Evolutionary conservation across 2,113 vertebrate genomes (phyloP).

Genomic region (Alligator mississippiensis): DNA sequence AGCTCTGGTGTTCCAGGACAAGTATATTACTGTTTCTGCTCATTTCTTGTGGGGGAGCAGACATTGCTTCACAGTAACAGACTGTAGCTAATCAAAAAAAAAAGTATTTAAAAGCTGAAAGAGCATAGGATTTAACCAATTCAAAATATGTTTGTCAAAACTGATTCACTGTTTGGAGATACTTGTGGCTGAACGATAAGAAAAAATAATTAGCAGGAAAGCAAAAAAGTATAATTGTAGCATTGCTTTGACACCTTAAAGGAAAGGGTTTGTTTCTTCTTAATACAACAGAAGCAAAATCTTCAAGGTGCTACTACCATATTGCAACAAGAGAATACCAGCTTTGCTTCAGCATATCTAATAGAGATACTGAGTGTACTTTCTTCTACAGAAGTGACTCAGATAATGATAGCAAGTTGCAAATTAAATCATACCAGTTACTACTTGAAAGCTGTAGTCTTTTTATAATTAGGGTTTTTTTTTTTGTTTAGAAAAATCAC

Average conservation of each 20-base stretch:
- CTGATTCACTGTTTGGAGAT: not conserved
- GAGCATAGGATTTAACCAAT: not conserved
- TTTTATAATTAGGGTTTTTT: constrained; percentile 55
- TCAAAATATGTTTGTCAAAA: not conserved
- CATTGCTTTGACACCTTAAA: not conserved
- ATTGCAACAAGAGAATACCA: not conserved
- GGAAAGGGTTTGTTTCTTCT: not conserved
- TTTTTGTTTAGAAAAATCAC: not conserved
- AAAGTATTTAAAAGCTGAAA: accelerated
- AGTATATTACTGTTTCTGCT: not conserved
- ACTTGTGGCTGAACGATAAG: not conserved
- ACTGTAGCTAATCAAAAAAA: not conserved
- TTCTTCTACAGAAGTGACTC: constrained; percentile 50
- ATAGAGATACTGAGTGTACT: not conserved
- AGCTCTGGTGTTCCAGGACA: accelerated
- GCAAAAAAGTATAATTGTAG: not conserved
- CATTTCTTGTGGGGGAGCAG: not conserved
- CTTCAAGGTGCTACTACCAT: not conserved
- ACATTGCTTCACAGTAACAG: not conserved
- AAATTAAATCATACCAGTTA: constrained; percentile 60
- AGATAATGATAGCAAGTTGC: constrained; percentile 53
- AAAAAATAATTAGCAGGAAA: not conserved
- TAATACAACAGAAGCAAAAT: not conserved
- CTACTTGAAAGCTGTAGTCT: constrained; percentile 51
- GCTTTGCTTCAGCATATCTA: not conserved